phyloP scores from a whole-genome alignment of 2,113 vertebrate genomes.

The Trogon melanurus region DNA sequence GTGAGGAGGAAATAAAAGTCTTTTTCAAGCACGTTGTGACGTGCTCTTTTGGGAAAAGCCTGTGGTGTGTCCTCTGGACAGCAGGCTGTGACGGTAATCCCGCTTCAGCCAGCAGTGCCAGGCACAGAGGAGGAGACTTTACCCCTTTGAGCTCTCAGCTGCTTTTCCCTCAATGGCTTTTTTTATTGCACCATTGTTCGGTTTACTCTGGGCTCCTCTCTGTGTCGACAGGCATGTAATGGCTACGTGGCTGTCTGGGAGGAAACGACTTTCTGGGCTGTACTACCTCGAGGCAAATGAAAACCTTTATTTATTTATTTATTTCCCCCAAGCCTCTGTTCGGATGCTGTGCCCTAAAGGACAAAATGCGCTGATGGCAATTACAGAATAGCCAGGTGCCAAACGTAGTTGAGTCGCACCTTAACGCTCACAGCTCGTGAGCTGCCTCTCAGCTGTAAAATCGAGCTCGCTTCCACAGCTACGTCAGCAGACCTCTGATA shows the following conservation, averaged over 20 bases:
- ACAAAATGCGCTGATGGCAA: not conserved
- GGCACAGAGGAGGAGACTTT: slow-evolving; percentile 37
- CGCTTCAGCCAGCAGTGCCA: not conserved
- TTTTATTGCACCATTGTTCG: slow-evolving; percentile 43
- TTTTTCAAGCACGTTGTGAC: not conserved
- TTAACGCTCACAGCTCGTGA: not conserved
- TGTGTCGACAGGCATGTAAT: not conserved
- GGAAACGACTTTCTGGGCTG: not conserved
- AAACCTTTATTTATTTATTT: not conserved
- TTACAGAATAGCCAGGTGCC: slow-evolving; percentile 10
- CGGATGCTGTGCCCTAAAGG: not conserved
- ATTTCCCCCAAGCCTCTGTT: not conserved
- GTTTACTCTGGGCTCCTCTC: not conserved
- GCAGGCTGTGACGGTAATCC: not conserved
- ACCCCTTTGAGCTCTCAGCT: slow-evolving; percentile 38
- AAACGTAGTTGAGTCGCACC: not conserved
- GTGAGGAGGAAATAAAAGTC: not conserved
- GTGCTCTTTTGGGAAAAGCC: not conserved
- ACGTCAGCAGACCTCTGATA: not conserved
- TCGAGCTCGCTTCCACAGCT: not conserved
- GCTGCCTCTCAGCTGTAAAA: not conserved
- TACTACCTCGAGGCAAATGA: not conserved
- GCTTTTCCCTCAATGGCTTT: slow-evolving; percentile 26
- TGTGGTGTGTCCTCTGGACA: not conserved
- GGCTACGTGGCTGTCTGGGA: not conserved